phyloP scores from a whole-genome alignment of 1,140 invertebrate genomes.

The Euschistus heros region DNA sequence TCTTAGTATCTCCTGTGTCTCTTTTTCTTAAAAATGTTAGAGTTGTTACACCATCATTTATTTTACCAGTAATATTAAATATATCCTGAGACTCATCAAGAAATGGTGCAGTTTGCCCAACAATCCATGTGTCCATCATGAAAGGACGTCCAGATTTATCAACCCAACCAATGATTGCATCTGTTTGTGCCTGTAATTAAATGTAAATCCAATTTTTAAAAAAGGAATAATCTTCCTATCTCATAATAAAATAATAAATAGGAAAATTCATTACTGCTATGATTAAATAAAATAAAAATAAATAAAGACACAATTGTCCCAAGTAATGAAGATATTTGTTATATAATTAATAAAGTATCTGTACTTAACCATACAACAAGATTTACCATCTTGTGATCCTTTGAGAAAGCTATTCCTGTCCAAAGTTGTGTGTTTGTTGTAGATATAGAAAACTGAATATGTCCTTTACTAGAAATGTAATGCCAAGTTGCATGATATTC shows the following conservation, averaged over 20 bases:
- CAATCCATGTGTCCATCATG: constrained; percentile 80
- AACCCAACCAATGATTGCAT: constrained; percentile 79
- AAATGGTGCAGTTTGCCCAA: constrained; percentile 61
- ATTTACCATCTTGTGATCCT: constrained; percentile 71
- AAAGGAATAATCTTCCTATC: constrained; percentile 27
- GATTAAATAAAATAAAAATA: no score
- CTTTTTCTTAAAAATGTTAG: constrained; percentile 70
- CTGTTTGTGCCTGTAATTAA: constrained; percentile 62
- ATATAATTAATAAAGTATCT: no score
- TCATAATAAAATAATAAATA: no score
- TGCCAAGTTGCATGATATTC: constrained; percentile 79
- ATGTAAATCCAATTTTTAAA: no score
- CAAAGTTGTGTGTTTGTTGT: constrained; percentile 71
- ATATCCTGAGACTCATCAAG: constrained; percentile 69
- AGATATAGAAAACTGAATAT: constrained; percentile 75
- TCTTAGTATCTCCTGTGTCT: constrained; percentile 60
- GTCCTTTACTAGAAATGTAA: constrained; percentile 62
- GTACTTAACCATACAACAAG: background rate
- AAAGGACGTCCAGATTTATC: constrained; percentile 64
- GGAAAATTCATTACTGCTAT: no score
- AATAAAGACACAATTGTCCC: no score
- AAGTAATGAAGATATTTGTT: no score
- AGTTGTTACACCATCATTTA: constrained; percentile 65
- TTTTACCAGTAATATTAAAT: constrained; percentile 53
- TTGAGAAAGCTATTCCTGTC: constrained; percentile 90